A percentile compares a stretch with the other conserved stretches of the same genome.
These are phyloP conservation scores for Ciconia maguari DNA, from an alignment of 2,113 vertebrate genomes.

Conservation along the genomic window DNA sequence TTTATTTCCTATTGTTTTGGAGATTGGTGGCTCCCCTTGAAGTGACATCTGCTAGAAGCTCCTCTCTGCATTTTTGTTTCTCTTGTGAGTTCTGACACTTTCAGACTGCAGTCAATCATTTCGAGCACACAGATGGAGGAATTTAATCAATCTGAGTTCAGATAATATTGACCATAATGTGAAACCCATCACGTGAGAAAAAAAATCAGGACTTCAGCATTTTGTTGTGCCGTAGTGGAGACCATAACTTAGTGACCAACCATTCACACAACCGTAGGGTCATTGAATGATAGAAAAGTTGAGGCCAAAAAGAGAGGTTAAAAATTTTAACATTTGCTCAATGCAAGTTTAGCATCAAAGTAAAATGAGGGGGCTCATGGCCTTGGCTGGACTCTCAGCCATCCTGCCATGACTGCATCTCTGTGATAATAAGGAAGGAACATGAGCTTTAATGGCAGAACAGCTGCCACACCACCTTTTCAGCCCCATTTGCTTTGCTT, in stretches of 20 bases:
- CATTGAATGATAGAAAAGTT: not conserved
- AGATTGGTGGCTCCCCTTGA: not conserved
- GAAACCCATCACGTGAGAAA: not conserved
- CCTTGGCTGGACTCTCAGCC: not conserved
- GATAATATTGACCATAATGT: not conserved
- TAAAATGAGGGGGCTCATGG: not conserved
- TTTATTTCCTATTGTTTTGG: conserved; percentile 17
- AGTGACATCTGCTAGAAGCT: conserved; percentile 23
- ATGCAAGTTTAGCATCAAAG: not conserved
- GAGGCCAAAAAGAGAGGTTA: not conserved
- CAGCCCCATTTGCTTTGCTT: not conserved
- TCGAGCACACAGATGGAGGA: not conserved
- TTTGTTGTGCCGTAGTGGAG: not conserved
- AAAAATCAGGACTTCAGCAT: not conserved
- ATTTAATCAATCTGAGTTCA: not conserved
- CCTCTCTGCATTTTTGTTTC: not conserved
- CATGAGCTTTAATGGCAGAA: not conserved
- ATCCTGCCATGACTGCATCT: not conserved
- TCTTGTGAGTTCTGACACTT: conserved; percentile 15
- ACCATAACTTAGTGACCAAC: not conserved
- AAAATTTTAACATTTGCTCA: not conserved
- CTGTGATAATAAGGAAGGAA: not conserved
- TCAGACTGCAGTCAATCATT: not conserved
- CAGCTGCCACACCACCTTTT: not conserved
- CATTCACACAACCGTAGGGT: not conserved